These are phyloP conservation scores for Rhipidura dahli DNA, from an alignment of 2,113 vertebrate genomes.

Conservation along the genomic window DNA sequence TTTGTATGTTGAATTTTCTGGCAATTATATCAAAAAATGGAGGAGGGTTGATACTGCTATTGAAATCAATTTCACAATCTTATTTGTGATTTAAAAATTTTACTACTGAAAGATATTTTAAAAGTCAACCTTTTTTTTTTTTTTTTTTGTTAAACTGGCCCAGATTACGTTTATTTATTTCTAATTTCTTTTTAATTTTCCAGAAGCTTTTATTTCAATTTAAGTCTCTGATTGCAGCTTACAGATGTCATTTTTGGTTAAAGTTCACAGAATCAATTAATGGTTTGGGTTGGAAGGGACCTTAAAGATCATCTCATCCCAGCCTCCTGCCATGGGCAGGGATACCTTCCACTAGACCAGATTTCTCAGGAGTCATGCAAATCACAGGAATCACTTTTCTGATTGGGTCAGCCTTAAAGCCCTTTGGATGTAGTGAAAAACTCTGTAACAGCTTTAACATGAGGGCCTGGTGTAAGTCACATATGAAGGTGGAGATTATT, in stretches of 20 bases:
- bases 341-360: too few species aligned
- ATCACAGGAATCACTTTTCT: background rate
- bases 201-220: background rate
- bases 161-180: background rate
- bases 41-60: background rate
- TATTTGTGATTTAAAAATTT: background rate
- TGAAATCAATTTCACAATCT: background rate
- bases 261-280: fast-evolving
- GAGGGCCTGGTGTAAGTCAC: background rate
- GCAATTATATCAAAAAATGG: background rate
- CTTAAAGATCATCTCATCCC: background rate
- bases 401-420: background rate
- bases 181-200: background rate
- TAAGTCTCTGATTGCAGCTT: background rate
- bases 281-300: background rate
- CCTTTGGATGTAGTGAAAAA: background rate
- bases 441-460: background rate
- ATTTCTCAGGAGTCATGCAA: background rate
- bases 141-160: background rate
- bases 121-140: fast-evolving
- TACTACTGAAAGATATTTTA: background rate
- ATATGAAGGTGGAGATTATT: background rate
- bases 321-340: too few species aligned
- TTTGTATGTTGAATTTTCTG: background rate
- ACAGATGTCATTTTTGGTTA: background rate